A percentile compares a stretch with the other conserved stretches of the same genome.
phyloP scores from a whole-genome alignment of 1,140 invertebrate genomes.

The Triops longicaudatus region DNA sequence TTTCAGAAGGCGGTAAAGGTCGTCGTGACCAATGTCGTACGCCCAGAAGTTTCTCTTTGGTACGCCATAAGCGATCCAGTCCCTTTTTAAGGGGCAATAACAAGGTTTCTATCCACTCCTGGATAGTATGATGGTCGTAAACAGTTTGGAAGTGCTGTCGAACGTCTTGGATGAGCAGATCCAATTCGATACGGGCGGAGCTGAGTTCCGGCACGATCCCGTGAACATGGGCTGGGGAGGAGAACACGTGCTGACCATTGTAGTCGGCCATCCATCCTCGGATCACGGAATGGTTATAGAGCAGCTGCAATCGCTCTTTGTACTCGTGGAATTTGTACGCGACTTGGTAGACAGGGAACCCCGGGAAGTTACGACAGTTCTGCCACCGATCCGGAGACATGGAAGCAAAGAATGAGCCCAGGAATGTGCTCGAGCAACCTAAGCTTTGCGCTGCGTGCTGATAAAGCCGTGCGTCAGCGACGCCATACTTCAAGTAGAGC shows the following conservation, averaged over 20 bases:
- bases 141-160: conserved; percentile 34
- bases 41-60: conserved; percentile 29
- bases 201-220: conserved; percentile 33
- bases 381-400: conserved; percentile 33
- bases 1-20: conserved; percentile 21
- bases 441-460: conserved; percentile 30
- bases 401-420: conserved; percentile 33
- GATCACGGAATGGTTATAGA: conserved; percentile 35
- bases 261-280: conserved; percentile 39
- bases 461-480: conserved; percentile 30
- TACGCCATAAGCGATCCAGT: conserved; percentile 31
- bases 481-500: conserved; percentile 28
- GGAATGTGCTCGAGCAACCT: conserved; percentile 33
- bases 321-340: conserved; percentile 29
- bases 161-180: conserved; percentile 33
- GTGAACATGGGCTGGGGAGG: conserved; percentile 40
- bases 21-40: conserved; percentile 30
- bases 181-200: conserved; percentile 34
- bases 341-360: conserved; percentile 34
- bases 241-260: conserved; percentile 37
- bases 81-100: conserved; percentile 35
- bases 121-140: conserved; percentile 37
- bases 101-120: conserved; percentile 38
- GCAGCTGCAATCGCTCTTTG: conserved; percentile 28
- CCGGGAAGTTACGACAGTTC: conserved; percentile 37